Base-by-base conservation (phyloP, 1,140 invertebrate genomes). In the Vanessa tameamea region DNA sequence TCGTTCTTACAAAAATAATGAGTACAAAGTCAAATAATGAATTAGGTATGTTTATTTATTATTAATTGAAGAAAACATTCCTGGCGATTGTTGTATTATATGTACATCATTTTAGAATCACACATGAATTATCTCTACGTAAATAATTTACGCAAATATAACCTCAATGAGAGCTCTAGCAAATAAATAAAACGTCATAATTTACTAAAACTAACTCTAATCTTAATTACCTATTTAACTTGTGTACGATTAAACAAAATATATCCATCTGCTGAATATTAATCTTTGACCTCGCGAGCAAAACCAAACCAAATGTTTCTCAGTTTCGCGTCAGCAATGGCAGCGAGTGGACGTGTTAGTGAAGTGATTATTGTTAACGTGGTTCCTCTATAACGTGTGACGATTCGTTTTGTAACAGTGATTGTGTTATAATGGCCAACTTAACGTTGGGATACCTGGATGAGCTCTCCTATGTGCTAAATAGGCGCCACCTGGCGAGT, bases 401-500 rank as follows among this genome's bases (percentile, higher is more conserved):
- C 80, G 77, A 65, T 84, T 23, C 37, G 37, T 43, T 43, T 43
- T 43, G 9, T 57, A 14, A 78, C 81, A 79, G 82, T 85, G 81
- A 64, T 80, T 79, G 84, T 85, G 83, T 78, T 72, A 64, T 83
- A 82, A 92, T 92, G 90, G 90, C 90, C 15, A 91, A 91, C 79
- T 78, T 93, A 76, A 90, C 91, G 66, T 77, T 93, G 47, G 80
- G 90, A 48, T 93, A 93, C 83, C 84, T 93, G 88, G 92, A 93
- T 84, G 92, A 93, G 82, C 78, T 93, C 75, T 92, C 91, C 16
- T 90, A 88, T 71, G 92, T 93, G 50, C 81, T 93, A 82, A 91
- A 91, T 66, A 81, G 92, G 69, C 80, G 86, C 78, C 88, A 91
- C 63, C 77, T 90, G 43, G 80, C 89, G 65, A 84, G 72, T 53